Base-by-base conservation (phyloP, 2,113 vertebrate genomes). In the Campylomormyrus tamandua region DNA sequence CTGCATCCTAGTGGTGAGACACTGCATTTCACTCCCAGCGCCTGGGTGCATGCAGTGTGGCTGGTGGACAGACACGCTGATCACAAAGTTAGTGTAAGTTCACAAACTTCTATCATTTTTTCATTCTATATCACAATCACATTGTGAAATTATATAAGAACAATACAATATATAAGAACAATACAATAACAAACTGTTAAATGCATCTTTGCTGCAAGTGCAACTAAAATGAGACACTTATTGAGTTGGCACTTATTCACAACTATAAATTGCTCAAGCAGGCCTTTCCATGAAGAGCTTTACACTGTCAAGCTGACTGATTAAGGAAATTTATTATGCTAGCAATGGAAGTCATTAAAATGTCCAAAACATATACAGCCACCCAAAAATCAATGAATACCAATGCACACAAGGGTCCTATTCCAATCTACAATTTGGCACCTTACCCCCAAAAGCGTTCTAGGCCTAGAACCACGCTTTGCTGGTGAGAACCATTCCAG, bases 71-170 rank as follows among this genome's bases (percentile, higher is more conserved):
- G 87, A 70, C 77, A 39, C 74, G 19, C 24, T 89, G 62, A 92
- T 90, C 91, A 85, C 89, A 70, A 84, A 89, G 70, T 77, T 77
- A 77, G 70, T 39, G 31, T 77, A 39, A 35, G 70, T 77, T 77
- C 70, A 35, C 31, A 0, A 74, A 74, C 31, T 35, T 74, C 13
- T 74, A 62, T n/a, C 8, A 62, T 62, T n/a, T 27, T 74, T 74
- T 35, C 9, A 31, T 35, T 31, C n/a, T 74, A 35, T 74, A 35
- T 74, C 17, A 35, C 58, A 74, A 35, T 74, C 66, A 35, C 11
- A 15, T 13, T 74, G 9, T 35, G 27, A 77, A 77, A 77, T n/a
- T 66, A 27, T 66, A 66, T 11, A 3, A 27, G 62, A 66, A 39
- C 31, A 77, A 39, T 39, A 77, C 3, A 11, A 13, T 48, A 11